Conservation (phyloP, 2,797 vertebrate species). For the Lagorchestes hirsutus region DNA sequence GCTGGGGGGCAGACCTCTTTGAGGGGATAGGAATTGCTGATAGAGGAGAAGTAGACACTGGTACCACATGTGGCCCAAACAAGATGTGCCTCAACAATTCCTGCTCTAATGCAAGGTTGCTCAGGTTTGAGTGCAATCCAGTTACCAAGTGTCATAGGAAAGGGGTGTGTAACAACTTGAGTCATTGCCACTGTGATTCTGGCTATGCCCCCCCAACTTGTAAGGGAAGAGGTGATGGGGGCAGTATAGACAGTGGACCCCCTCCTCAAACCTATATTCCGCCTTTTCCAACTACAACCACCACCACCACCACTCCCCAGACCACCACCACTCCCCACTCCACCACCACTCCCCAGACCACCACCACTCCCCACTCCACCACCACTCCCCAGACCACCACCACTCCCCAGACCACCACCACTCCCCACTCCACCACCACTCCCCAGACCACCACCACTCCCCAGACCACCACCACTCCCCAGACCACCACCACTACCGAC, state of each 20-base stretch:
- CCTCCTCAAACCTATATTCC: background rate
- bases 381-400: no score
- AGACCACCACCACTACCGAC: background rate
- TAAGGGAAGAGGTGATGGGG: constrained; percentile 27
- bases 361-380: background rate
- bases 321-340: no score
- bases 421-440: no score
- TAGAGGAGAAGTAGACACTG: rapidly evolving
- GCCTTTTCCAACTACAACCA: background rate
- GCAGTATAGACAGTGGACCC: constrained; percentile 75
- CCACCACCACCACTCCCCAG: no score
- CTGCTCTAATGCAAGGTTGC: rapidly evolving
- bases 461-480: no score
- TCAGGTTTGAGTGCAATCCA: background rate
- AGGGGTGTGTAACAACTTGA: constrained; percentile 78
- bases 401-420: no score
- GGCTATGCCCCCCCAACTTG: constrained; percentile 77
- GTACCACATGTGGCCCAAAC: constrained; percentile 9
- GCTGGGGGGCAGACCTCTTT: constrained; percentile 67
- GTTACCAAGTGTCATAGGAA: background rate
- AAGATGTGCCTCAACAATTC: constrained; percentile 47
- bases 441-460: no score
- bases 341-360: no score
- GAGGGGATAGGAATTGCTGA: rapidly evolving
- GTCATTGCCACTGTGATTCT: constrained; percentile 68